These are phyloP conservation scores for Tenebrosternarchus preto DNA, from an alignment of 2,113 vertebrate species.

Conservation along the genomic window DNA sequence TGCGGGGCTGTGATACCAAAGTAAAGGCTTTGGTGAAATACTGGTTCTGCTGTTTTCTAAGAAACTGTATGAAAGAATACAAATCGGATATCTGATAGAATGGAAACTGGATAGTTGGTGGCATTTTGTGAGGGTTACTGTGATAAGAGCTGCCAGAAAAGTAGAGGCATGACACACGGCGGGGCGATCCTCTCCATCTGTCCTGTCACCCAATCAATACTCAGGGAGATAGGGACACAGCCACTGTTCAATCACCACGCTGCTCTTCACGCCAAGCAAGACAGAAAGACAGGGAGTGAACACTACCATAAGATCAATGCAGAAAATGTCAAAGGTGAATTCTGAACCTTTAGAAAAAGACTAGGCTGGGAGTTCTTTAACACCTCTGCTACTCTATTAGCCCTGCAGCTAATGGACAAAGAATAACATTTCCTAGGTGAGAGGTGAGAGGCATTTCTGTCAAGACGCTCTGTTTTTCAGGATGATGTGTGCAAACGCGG, in stretches of 20 bases:
- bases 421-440: slow-evolving; percentile 43
- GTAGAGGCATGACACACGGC: slow-evolving; percentile 52
- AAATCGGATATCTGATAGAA: slow-evolving; percentile 29
- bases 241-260: slow-evolving; percentile 53
- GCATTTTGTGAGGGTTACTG: slow-evolving; percentile 42
- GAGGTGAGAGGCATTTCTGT: slow-evolving; percentile 29
- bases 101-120: slow-evolving; percentile 49
- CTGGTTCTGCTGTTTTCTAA: not conserved
- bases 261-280: slow-evolving; percentile 38
- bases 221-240: slow-evolving; percentile 40
- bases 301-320: slow-evolving; percentile 44
- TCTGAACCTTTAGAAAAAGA: slow-evolving; percentile 50
- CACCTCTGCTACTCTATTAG: slow-evolving; percentile 30
- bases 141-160: slow-evolving; percentile 52
- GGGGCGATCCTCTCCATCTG: slow-evolving; percentile 53
- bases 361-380: slow-evolving; percentile 38
- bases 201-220: slow-evolving; percentile 58
- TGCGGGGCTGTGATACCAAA: not conserved
- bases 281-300: slow-evolving; percentile 30
- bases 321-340: slow-evolving; percentile 50
- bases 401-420: slow-evolving; percentile 45
- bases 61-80: slow-evolving; percentile 5
- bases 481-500: not conserved
- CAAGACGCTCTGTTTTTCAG: not conserved
- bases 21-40: not conserved